Evolutionary conservation across 2,797 vertebrate genomes (phyloP).

Genomic region (Merluccius polli): DNA sequence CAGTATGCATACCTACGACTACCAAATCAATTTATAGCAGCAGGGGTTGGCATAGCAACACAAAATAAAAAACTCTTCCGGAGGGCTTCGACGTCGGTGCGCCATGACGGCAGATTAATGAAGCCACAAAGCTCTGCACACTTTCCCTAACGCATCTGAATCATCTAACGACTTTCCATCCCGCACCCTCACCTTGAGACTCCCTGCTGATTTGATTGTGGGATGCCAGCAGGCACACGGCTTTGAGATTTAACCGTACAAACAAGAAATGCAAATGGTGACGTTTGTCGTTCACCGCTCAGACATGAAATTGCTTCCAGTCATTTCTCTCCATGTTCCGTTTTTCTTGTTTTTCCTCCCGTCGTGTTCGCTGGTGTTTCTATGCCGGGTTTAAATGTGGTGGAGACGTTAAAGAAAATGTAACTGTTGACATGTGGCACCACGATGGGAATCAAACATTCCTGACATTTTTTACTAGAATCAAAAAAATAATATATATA

Average conservation of each 20-base stretch:
- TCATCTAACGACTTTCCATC: constrained; percentile 58
- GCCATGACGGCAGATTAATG: background rate
- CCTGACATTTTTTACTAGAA: background rate
- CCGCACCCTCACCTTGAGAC: constrained; percentile 69
- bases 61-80: background rate
- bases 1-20: background rate
- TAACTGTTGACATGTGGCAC: background rate
- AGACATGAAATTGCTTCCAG: constrained; percentile 17
- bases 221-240: constrained; percentile 71
- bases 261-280: constrained; percentile 71
- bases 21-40: background rate
- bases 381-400: background rate
- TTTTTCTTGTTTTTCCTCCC: constrained; percentile 22
- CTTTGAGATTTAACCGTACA: constrained; percentile 74
- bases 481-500: no score
- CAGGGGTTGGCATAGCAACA: background rate
- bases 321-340: constrained; percentile 14
- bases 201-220: constrained; percentile 72
- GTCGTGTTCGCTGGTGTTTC: constrained; percentile 12
- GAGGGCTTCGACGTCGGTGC: background rate
- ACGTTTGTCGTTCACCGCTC: constrained; percentile 45
- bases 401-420: background rate
- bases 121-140: background rate
- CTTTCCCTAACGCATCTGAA: constrained; percentile 66
- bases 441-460: background rate